A percentile compares a stretch with the other conserved stretches of the same genome.
phyloP scores from a whole-genome alignment of 2,113 vertebrate species.

The Ifrita kowaldi region DNA sequence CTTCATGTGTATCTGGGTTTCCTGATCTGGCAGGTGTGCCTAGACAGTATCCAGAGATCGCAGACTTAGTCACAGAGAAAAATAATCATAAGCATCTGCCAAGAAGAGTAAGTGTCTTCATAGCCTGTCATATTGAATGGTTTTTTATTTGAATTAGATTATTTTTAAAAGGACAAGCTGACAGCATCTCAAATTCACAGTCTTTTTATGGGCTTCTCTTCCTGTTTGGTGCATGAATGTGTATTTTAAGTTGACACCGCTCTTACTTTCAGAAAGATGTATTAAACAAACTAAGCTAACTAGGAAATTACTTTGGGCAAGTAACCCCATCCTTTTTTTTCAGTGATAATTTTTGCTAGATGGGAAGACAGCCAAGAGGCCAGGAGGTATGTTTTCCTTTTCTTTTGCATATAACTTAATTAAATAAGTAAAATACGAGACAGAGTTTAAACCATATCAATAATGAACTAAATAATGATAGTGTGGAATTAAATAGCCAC shows the following conservation, averaged over 20 bases:
- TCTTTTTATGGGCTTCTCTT: conserved; percentile 10
- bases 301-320: conserved; percentile 31
- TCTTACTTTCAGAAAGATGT: not conserved
- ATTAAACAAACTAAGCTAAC: conserved; percentile 5
- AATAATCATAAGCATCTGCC: conserved; percentile 28
- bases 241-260: not conserved
- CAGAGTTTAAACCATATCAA: conserved; percentile 2
- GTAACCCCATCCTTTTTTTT: conserved; percentile 4
- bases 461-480: conserved; percentile 17
- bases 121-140: not conserved
- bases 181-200: not conserved
- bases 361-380: conserved; percentile 34
- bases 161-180: conserved; percentile 18
- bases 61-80: not conserved
- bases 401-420: conserved; percentile 32
- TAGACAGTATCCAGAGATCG: conserved; percentile 32
- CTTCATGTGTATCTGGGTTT: not conserved
- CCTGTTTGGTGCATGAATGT: not conserved
- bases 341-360: conserved; percentile 21
- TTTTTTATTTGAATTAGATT: not conserved
- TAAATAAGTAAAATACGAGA: conserved; percentile 51
- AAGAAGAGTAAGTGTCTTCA: conserved; percentile 9
- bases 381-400: conserved; percentile 7
- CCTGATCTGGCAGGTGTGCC: conserved; percentile 10
- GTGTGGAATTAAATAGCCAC: conserved; percentile 13